Base-by-base conservation (phyloP, 2,888 invertebrate genomes). In the Coleophora deauratella region DNA sequence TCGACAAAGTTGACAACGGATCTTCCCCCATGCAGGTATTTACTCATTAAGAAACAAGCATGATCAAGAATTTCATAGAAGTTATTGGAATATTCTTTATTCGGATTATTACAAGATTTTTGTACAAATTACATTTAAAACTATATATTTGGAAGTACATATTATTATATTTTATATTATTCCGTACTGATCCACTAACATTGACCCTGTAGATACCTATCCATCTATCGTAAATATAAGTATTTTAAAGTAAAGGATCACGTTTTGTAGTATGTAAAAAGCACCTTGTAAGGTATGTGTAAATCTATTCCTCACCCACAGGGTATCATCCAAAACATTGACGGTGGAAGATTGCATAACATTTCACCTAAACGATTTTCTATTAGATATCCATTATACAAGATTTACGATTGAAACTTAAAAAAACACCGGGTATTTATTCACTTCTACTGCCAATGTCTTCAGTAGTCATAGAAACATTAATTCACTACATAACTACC, bases 1-100 rank as follows among this genome's bases (percentile, higher is more conserved):
- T 95, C 72, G 96, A 96, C 74, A 96, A 96, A 80, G 94, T 95
- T 43, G 96, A 96, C 80, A 94, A 94, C 70, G 93, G 92, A 62
- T 91, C 91, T 49, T 91, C 92, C 12, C 95, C 95, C 45, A 93
- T 95, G 92, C 95, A 95, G 93, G 95, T 95, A 89, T 27, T 38
- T 31, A 11, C 33, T 10, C 11, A 37, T 7, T 11, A 28, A 11
- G 28, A 13, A 8, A 34, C n/a, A 15, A 12, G 40, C 40, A 40
- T 40, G 40, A 42, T 34, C 27, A 11, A 32, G 37, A 37, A 34
- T 21, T 4, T 21, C 6, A 4, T 21, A 21, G 21, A 21, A 21
- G 6, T 4, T 6, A 21, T 6, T 21, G 6, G 21, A 21, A 3
- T 21, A 21, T 4, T 21, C 21, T 21, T 21, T 21, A 21, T 21